A percentile compares a stretch with the other conserved stretches of the same genome.
These are phyloP conservation scores for Nematolebias whitei DNA, from an alignment of 2,113 vertebrate genomes.

Conservation along the genomic window DNA sequence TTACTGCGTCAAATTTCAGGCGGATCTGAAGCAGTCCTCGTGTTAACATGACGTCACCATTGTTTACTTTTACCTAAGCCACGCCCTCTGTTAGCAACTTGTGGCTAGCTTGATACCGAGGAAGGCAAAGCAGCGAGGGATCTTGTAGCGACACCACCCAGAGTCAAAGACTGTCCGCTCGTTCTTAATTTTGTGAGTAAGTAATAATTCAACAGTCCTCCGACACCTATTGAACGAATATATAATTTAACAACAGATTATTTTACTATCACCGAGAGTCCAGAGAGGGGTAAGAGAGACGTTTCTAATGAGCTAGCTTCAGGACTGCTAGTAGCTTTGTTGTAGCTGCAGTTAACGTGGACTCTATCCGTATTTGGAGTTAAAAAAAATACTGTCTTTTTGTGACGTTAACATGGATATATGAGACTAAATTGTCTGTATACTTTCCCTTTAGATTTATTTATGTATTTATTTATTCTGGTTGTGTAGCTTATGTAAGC, in stretches of 20 bases:
- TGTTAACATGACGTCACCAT: constrained; percentile 69
- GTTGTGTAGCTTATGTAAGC: constrained; percentile 9
- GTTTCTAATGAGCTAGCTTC: constrained; percentile 55
- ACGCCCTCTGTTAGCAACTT: constrained; percentile 75
- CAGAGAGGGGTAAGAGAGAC: constrained; percentile 11
- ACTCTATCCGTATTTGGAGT: constrained; percentile 8
- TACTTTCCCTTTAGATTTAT: not conserved
- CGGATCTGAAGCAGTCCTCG: constrained; percentile 35
- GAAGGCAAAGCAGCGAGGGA: constrained; percentile 47
- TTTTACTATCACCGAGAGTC: not conserved
- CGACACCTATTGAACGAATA: rapidly evolving
- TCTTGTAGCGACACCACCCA: constrained; percentile 50
- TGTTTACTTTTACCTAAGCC: constrained; percentile 76
- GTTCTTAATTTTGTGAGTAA: constrained; percentile 59
- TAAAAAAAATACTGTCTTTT: constrained; percentile 8
- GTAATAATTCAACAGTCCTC: not conserved
- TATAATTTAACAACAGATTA: not conserved
- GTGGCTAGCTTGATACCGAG: constrained; percentile 68
- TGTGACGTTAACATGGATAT: not conserved
- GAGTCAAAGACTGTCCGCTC: constrained; percentile 42
- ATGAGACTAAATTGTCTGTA: not conserved
- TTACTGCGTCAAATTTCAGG: constrained; percentile 27
- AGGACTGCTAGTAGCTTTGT: constrained; percentile 65
- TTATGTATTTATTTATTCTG: too few species aligned
- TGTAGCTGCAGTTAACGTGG: constrained; percentile 39